These are phyloP conservation scores for Meriones psammophilus DNA, from an alignment of 2,797 vertebrate species.

Conservation along the genomic window DNA sequence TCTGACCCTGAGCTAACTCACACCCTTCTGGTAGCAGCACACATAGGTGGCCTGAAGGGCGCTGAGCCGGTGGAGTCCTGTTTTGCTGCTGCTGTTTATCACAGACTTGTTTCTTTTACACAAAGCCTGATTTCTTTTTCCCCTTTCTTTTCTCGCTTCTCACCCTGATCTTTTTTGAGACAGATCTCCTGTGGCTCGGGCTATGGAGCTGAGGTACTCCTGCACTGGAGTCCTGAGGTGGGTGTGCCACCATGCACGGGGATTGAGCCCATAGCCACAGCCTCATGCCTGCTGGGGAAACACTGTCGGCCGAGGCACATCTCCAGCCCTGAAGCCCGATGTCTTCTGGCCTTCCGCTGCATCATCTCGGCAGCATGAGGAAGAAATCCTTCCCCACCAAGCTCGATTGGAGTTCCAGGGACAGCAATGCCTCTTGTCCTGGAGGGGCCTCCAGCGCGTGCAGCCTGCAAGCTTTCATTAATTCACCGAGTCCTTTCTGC, in stretches of 20 bases:
- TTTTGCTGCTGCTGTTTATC: neutral
- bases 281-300: neutral
- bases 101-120: neutral
- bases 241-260: neutral
- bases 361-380: neutral
- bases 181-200: neutral
- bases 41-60: neutral
- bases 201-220: neutral
- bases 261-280: neutral
- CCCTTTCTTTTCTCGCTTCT: neutral
- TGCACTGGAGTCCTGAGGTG: neutral
- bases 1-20: neutral
- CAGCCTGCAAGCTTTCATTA: constrained; percentile 35
- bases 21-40: neutral
- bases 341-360: neutral
- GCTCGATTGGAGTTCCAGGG: neutral
- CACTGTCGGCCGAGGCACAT: neutral
- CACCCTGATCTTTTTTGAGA: neutral
- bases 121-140: neutral
- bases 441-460: neutral
- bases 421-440: neutral
- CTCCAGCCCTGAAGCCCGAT: neutral
- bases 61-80: neutral
- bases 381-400: neutral
- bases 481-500: constrained; percentile 28